Evolutionary conservation across 2,113 vertebrate species (phyloP), one percentile per base, ranked within the genome.

Genomic region (Laticauda laticaudata): DNA sequence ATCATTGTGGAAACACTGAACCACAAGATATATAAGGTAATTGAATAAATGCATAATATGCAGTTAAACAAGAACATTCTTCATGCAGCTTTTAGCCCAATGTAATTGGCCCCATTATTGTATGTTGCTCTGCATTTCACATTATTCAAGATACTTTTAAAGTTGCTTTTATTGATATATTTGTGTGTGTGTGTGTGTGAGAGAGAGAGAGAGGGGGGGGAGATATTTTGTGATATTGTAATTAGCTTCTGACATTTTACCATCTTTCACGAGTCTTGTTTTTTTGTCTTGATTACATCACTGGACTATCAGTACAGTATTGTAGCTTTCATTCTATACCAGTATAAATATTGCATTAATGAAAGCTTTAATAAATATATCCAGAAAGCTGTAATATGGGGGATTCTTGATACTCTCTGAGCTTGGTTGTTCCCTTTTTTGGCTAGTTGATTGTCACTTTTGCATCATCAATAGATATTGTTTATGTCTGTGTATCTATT

Each of bases 1-100:
- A 98, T 99, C 94, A 95, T 98, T 95, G 97, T 99, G 96, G 98
- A 98, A 97, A 99, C 99, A 0, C 12, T 99, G 93, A 98, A 98
- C 96, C 98, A 97, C 90, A 98, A 99, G 95, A 96, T 92, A 34
- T 99, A 99, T 96, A 97, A 96, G 97, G 99, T 99, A 98, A 98
- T 96, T 95, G 0, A 89, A 94, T 97, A 91, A 95, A 85, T 64
- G 26, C 96, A 56, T 56, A 55, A 29, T 43, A 39, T 90, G 92
- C 92, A 94, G 93, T 96, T 96, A 95, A 92, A 93, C 86, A 69
- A 39, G 61, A 75, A 94, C 94, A 91, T 92, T 45, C 95, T 94
- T 95, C 93, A 90, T 95, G 15, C 29, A 96, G 89, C 94, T 97
- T 95, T 94, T 94, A 95, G 94, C 75, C 51, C 95, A 93, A 94